Conservation (phyloP, 2,888 invertebrate species). For the Melanchra persicariae region DNA sequence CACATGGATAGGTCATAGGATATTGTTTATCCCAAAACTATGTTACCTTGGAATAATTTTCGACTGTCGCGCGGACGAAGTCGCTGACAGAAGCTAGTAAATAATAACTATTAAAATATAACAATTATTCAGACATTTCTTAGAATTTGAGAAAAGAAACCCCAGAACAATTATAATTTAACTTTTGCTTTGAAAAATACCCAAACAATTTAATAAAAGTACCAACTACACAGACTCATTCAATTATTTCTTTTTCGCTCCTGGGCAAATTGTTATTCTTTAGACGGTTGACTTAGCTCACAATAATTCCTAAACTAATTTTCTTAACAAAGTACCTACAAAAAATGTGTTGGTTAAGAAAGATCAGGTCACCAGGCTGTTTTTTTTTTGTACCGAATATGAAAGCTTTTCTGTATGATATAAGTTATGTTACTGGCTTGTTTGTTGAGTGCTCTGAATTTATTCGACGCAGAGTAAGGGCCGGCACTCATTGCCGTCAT, state of each 20-base stretch:
- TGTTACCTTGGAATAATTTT: too few relatives aligned
- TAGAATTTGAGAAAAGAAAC: neutral
- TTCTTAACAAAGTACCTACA: neutral
- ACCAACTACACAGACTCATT: neutral
- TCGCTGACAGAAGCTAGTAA: neutral
- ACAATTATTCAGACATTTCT: neutral
- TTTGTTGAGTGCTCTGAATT: too few relatives aligned
- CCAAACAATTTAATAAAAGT: slow-evolving; percentile 4
- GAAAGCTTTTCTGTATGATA: too few relatives aligned
- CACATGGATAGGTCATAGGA: too few relatives aligned
- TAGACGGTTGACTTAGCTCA: neutral
- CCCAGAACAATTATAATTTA: neutral
- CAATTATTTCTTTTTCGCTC: slow-evolving; percentile 7
- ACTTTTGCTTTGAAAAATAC: slow-evolving; percentile 1
- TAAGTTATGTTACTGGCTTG: too few relatives aligned
- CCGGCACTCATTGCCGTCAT: too few relatives aligned
- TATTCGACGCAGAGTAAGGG: too few relatives aligned
- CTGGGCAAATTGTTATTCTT: neutral
- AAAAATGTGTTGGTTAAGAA: neutral
- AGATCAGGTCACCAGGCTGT: too few relatives aligned
- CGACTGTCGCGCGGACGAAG: too few relatives aligned
- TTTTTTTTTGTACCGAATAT: too few relatives aligned
- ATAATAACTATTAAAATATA: neutral
- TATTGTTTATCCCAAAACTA: too few relatives aligned
- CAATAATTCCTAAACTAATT: neutral